phyloP scores from a whole-genome alignment of 2,888 invertebrate genomes.

The Drosophila aldrichi region DNA sequence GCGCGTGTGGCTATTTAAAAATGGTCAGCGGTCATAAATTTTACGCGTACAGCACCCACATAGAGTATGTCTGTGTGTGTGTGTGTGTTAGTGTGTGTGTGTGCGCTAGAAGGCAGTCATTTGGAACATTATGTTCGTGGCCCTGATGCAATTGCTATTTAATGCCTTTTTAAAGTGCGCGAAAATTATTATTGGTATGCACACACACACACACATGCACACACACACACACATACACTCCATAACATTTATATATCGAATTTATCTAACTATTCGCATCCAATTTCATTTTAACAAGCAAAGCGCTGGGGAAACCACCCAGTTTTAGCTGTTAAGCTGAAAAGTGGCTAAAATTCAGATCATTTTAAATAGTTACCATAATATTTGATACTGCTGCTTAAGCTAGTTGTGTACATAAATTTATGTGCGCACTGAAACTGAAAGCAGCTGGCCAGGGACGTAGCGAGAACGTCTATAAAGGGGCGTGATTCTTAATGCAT shows the following conservation, averaged over 20 bases:
- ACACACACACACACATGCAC: slow-evolving; percentile 14
- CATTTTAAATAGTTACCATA: too few species aligned
- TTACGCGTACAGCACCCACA: slow-evolving; percentile 36
- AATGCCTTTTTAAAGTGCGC: slow-evolving; percentile 63
- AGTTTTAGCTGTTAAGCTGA: background rate
- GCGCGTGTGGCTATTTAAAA: slow-evolving; percentile 78
- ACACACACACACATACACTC: background rate
- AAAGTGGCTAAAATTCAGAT: background rate
- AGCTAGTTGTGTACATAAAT: background rate
- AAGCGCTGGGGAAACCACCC: background rate
- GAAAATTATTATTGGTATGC: slow-evolving; percentile 39
- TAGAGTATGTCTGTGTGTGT: background rate
- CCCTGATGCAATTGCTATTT: slow-evolving; percentile 54
- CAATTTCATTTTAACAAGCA: background rate
- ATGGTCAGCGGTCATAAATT: slow-evolving; percentile 79
- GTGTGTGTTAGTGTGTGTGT: slow-evolving; percentile 26
- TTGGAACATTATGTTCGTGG: slow-evolving; percentile 22
- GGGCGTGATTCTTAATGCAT: too few species aligned
- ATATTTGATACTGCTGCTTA: too few species aligned
- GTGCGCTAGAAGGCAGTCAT: slow-evolving; percentile 39
- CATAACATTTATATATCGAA: background rate
- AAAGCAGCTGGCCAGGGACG: too few species aligned
- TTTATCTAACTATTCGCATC: background rate
- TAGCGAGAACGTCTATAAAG: too few species aligned
- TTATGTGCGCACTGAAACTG: too few species aligned